A percentile compares a stretch with the other conserved stretches of the same genome.
Evolutionary conservation across 2,113 vertebrate species (phyloP).

Genomic region (Onychostruthus taczanowskii): DNA sequence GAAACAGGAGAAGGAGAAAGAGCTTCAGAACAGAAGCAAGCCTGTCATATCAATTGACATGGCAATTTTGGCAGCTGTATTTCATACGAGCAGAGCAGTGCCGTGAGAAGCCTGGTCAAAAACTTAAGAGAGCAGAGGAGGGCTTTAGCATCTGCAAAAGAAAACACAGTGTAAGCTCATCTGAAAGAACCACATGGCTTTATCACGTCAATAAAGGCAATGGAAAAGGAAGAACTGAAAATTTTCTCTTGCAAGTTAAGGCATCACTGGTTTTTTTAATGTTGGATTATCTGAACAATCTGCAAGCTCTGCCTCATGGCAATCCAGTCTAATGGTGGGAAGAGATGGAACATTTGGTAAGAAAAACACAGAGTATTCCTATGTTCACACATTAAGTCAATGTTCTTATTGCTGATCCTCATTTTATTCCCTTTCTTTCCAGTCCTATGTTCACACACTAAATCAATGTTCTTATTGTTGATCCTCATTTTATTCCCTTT

Average conservation of each 20-base stretch:
- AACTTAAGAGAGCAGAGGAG: background rate
- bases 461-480: background rate
- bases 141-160: background rate
- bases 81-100: background rate
- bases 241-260: background rate
- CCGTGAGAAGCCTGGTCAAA: background rate
- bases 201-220: background rate
- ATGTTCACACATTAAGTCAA: background rate
- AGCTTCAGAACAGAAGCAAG: background rate
- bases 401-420: background rate
- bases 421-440: background rate
- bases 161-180: background rate
- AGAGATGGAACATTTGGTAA: background rate
- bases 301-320: background rate
- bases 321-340: background rate
- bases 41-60: background rate
- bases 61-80: background rate
- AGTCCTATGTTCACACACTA: too few species aligned
- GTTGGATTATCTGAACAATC: background rate
- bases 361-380: background rate
- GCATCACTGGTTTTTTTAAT: background rate
- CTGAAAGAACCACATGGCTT: background rate
- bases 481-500: background rate
- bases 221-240: background rate
- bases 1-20: background rate